A percentile compares a stretch with the other conserved stretches of the same genome.
phyloP scores from a whole-genome alignment of 2,113 vertebrate species.

The Antidorcas marsupialis region DNA sequence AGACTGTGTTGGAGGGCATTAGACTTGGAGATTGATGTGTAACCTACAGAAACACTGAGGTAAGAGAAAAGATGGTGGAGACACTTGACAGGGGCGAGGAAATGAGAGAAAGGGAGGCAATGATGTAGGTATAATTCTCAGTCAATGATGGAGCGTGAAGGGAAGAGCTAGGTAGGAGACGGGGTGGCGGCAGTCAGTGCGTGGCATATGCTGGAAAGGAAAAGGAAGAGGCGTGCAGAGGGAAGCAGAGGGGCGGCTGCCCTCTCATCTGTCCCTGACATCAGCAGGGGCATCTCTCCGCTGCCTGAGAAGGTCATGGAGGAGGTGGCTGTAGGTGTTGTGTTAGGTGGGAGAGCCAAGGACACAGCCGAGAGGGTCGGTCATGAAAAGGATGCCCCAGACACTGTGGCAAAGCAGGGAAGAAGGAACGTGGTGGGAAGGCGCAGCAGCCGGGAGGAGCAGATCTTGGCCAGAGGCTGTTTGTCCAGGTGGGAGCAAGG shows the following conservation, averaged over 20 bases:
- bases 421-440: accelerated
- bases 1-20: background rate
- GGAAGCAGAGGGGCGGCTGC: too few relatives aligned
- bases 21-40: background rate
- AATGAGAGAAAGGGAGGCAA: background rate
- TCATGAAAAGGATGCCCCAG: background rate
- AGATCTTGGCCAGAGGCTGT: background rate
- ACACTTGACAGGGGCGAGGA: accelerated
- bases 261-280: too few relatives aligned
- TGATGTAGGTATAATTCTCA: background rate
- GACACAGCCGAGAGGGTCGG: background rate
- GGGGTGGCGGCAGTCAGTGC: background rate
- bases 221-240: background rate
- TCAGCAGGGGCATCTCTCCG: background rate
- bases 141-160: background rate
- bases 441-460: too few relatives aligned
- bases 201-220: background rate
- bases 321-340: background rate
- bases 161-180: background rate
- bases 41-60: background rate
- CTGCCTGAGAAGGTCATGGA: background rate
- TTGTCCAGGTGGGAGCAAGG: background rate
- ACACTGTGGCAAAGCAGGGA: background rate
- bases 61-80: background rate
- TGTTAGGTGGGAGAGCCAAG: background rate